These are phyloP conservation scores for Channa maculata DNA, from an alignment of 2,113 vertebrate genomes.

Conservation along the genomic window DNA sequence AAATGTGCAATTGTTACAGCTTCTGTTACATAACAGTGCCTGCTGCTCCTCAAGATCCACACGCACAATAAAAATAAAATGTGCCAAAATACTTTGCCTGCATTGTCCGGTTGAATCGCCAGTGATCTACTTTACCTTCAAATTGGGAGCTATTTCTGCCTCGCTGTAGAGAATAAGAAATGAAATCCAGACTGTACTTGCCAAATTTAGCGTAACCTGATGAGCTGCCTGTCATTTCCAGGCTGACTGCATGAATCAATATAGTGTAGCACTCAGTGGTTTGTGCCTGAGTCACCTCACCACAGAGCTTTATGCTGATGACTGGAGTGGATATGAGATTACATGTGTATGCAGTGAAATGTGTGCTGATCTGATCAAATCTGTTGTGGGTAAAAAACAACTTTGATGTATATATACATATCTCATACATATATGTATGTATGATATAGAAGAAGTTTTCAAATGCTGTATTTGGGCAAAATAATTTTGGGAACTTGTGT, in stretches of 20 bases:
- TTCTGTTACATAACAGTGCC: slow-evolving; percentile 56
- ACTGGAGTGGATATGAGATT: slow-evolving; percentile 23
- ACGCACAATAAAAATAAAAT: slow-evolving; percentile 49
- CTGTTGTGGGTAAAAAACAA: neutral
- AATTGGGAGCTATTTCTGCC: slow-evolving; percentile 42
- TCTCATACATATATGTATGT: neutral
- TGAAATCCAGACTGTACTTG: slow-evolving; percentile 17
- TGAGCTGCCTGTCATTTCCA: slow-evolving; percentile 47
- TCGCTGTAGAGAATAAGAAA: slow-evolving; percentile 34
- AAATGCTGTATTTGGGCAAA: no score
- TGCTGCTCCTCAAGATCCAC: slow-evolving; percentile 23
- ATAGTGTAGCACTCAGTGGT: slow-evolving; percentile 43
- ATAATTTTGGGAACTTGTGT: neutral
- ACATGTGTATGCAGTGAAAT: slow-evolving; percentile 14
- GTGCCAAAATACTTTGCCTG: slow-evolving; percentile 4
- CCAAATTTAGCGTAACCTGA: slow-evolving; percentile 53
- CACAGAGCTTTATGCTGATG: slow-evolving; percentile 42
- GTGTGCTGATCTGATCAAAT: slow-evolving; percentile 18
- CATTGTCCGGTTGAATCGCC: slow-evolving; percentile 30
- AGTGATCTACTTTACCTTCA: slow-evolving; percentile 31
- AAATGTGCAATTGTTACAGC: slow-evolving; percentile 31
- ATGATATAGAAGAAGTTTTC: no score
- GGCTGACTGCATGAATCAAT: slow-evolving; percentile 35
- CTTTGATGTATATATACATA: no score
- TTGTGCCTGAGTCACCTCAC: slow-evolving; percentile 57